These are phyloP conservation scores for Gallinago stenura DNA, from an alignment of 2,797 vertebrate species.

Conservation along the genomic window DNA sequence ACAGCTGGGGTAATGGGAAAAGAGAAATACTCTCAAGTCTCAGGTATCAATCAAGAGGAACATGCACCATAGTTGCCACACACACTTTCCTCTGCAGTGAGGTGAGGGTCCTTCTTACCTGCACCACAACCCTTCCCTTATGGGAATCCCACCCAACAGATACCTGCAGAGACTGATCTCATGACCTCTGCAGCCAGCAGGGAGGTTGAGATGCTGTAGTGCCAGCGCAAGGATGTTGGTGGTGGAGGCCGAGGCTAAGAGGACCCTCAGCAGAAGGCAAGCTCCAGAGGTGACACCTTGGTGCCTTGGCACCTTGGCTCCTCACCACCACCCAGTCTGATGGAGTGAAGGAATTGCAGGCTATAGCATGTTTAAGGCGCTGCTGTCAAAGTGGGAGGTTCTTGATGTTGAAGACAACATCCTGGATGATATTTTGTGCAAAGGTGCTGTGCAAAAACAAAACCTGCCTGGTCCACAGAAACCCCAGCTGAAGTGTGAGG, in stretches of 20 bases:
- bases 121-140: not conserved
- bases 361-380: not conserved
- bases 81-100: not conserved
- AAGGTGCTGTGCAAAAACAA: not conserved
- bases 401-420: not conserved
- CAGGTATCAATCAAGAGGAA: not conserved
- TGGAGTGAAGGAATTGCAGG: not conserved
- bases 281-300: not conserved
- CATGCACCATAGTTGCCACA: not conserved
- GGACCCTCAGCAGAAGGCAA: not conserved
- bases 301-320: not conserved
- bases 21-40: not conserved
- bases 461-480: not conserved
- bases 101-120: not conserved
- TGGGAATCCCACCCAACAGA: not conserved
- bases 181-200: not conserved
- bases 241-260: accelerated
- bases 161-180: not conserved
- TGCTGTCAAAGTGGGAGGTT: not conserved
- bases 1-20: not conserved
- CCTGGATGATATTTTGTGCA: not conserved
- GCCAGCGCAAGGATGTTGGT: not conserved
- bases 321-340: not conserved
- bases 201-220: not conserved
- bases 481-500: not conserved